phyloP scores from a whole-genome alignment of 2,888 invertebrate genomes.

The Trichogramma dendrolimi region DNA sequence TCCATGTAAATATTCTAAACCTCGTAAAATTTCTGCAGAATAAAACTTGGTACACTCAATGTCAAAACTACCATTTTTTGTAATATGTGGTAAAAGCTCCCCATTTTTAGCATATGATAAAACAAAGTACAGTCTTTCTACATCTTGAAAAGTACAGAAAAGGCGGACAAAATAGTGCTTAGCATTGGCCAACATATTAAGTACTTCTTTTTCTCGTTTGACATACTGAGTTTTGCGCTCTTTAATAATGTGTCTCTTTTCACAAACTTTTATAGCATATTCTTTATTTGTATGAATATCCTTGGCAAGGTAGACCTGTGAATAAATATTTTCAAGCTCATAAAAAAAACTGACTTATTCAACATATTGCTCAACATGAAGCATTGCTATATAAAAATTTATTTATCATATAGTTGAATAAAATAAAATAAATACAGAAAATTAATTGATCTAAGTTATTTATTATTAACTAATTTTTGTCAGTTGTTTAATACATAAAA shows the following conservation, averaged over 20 bases:
- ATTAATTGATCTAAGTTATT: no score
- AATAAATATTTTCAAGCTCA: not conserved
- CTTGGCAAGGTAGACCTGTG: slow-evolving; percentile 79
- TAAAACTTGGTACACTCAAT: slow-evolving; percentile 88
- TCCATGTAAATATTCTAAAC: slow-evolving; percentile 85
- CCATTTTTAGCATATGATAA: slow-evolving; percentile 92
- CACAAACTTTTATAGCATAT: slow-evolving; percentile 98
- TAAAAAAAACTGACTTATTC: no score
- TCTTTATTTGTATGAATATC: slow-evolving; percentile 85
- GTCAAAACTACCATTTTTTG: slow-evolving; percentile 85
- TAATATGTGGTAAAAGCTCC: slow-evolving; percentile 87
- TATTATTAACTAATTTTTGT: no score
- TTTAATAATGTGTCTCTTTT: slow-evolving; percentile 86
- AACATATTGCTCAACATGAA: no score
- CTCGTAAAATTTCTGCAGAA: slow-evolving; percentile 86
- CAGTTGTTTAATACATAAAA: no score
- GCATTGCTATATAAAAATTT: no score
- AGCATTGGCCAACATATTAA: slow-evolving; percentile 77
- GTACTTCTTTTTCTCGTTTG: slow-evolving; percentile 88
- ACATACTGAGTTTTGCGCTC: slow-evolving; percentile 93
- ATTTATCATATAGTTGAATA: no score
- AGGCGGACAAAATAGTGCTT: slow-evolving; percentile 88
- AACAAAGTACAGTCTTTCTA: slow-evolving; percentile 88
- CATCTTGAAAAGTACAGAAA: slow-evolving; percentile 95
- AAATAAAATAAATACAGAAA: no score